Evolutionary conservation across 2,797 vertebrate genomes (phyloP).

Genomic region (Onychomys torridus): DNA sequence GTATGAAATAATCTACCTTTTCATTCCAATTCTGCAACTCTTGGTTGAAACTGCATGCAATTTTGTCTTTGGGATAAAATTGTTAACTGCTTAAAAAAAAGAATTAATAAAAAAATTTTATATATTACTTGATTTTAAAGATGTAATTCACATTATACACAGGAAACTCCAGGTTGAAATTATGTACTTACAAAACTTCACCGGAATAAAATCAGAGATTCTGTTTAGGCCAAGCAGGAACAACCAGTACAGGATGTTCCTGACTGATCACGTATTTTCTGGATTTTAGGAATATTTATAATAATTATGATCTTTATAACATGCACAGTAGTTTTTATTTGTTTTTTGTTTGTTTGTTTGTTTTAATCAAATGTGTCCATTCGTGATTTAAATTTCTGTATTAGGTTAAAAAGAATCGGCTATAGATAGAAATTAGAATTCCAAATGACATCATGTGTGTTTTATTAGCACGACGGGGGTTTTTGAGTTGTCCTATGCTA

Average conservation of each 20-base stretch:
- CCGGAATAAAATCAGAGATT: neutral
- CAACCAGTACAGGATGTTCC: neutral
- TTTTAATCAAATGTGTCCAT: neutral
- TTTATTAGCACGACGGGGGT: neutral
- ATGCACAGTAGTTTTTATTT: too few relatives aligned
- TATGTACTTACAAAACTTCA: neutral
- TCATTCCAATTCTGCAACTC: neutral
- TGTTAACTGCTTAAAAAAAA: neutral
- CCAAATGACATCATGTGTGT: neutral
- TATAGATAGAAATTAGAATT: neutral
- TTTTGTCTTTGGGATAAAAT: neutral
- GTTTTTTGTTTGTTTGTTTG: neutral
- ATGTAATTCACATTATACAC: neutral
- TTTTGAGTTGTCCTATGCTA: neutral
- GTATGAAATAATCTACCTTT: neutral
- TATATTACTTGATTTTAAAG: neutral
- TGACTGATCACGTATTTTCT: neutral
- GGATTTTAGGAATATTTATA: neutral
- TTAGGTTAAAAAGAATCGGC: neutral
- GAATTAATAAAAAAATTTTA: neutral
- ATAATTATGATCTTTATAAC: neutral
- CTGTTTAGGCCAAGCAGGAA: neutral
- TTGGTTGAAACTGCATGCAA: neutral
- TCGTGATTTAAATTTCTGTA: neutral
- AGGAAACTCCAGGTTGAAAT: neutral